Evolutionary conservation across 64 coral and sea anemone species (phyloP).

Genomic region (Trachythela sp.): DNA sequence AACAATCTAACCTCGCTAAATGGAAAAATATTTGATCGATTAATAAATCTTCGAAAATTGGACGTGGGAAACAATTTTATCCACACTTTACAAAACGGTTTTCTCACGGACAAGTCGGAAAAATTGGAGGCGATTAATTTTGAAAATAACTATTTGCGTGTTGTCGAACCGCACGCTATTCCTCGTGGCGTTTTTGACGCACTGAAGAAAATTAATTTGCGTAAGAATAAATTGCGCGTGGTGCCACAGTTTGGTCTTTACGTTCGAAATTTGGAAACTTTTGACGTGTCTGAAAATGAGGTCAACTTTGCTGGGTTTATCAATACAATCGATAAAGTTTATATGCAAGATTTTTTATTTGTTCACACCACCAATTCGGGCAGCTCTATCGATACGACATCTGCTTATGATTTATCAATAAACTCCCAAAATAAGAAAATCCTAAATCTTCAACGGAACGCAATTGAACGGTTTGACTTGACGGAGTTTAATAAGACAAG

Average conservation of each 20-base stretch:
- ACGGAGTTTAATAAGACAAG: slow-evolving; percentile 22
- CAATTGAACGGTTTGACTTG: slow-evolving; percentile 25
- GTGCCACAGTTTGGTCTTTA: slow-evolving; percentile 46
- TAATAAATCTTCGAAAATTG: slow-evolving; percentile 28
- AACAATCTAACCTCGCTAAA: slow-evolving; percentile 54
- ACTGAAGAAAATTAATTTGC: slow-evolving; percentile 35
- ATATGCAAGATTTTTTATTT: slow-evolving; percentile 1
- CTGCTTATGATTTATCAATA: not conserved
- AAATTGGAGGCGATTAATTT: slow-evolving; percentile 44
- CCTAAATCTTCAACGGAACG: slow-evolving; percentile 49
- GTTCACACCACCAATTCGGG: slow-evolving; percentile 32
- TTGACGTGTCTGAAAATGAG: slow-evolving; percentile 51
- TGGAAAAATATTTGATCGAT: slow-evolving; percentile 24
- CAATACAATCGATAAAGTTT: slow-evolving; percentile 34
- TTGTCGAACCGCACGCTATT: slow-evolving; percentile 45
- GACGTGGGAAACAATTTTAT: slow-evolving; percentile 52
- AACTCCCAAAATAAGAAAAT: slow-evolving; percentile 18
- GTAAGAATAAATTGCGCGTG: slow-evolving; percentile 39
- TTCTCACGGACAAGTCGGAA: slow-evolving; percentile 15
- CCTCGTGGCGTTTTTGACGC: slow-evolving; percentile 38
- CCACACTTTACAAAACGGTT: not conserved
- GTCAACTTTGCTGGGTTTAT: slow-evolving; percentile 45
- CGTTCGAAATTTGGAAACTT: slow-evolving; percentile 9
- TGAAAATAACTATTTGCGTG: slow-evolving; percentile 48
- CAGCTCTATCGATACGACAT: not conserved